Percentiles rank a stretch among this genome's conserved stretches.
These are phyloP conservation scores for Hoplodrina blanda DNA, from an alignment of 2,888 invertebrate species.

Conservation along the genomic window DNA sequence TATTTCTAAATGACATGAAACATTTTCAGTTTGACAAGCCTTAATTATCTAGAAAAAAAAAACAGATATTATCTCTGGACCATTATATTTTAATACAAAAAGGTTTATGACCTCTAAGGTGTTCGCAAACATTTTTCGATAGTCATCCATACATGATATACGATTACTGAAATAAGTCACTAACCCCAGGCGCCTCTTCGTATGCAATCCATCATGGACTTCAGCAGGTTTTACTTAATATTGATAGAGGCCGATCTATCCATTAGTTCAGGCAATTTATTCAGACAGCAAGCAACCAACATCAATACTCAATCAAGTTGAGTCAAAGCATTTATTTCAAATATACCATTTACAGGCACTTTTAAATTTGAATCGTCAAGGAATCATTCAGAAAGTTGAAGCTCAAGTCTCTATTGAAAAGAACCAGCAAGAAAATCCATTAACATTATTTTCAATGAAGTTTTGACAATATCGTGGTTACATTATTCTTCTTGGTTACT, in stretches of 20 bases:
- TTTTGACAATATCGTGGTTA: no score
- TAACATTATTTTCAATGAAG: no score
- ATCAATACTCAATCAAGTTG: neutral
- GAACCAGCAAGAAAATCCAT: no score
- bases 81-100: constrained; percentile 7
- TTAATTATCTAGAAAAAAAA: constrained; percentile 4
- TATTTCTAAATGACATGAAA: neutral
- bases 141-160: neutral
- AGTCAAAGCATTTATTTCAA: no score
- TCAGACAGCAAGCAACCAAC: neutral
- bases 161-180: neutral
- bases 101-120: neutral
- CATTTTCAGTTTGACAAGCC: neutral
- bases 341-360: no score
- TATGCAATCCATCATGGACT: neutral
- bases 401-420: no score
- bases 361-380: no score
- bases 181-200: neutral
- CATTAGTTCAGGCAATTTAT: constrained; percentile 10
- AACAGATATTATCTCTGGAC: constrained; percentile 7
- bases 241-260: neutral
- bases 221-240: neutral
- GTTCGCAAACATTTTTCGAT: neutral
- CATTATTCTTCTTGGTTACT: no score
- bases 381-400: no score